phyloP scores from a whole-genome alignment of 2,888 invertebrate species.

The Zaprionus lineosus region DNA sequence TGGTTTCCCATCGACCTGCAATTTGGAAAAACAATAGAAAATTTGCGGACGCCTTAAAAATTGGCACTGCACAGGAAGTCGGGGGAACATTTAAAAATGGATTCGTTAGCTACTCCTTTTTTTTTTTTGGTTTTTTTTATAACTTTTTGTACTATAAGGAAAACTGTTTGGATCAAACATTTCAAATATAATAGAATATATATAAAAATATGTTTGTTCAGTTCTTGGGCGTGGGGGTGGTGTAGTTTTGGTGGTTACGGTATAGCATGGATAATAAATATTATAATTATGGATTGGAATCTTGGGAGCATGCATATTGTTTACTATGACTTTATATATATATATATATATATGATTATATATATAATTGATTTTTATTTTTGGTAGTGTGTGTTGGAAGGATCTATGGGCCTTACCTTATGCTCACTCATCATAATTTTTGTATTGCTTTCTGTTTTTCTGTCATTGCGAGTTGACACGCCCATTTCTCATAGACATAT shows the following conservation, averaged over 20 bases:
- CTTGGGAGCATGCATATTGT: conserved; percentile 56
- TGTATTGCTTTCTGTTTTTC: conserved; percentile 75
- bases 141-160: conserved; percentile 34
- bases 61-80: conserved; percentile 26
- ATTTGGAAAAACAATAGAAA: conserved; percentile 33
- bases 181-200: no score
- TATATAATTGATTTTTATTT: conserved; percentile 38
- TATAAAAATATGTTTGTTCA: no score
- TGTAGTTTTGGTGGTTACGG: neutral
- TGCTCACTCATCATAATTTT: conserved; percentile 82
- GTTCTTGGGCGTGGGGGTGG: no score
- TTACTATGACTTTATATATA: no score
- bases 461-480: conserved; percentile 64
- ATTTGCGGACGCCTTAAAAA: conserved; percentile 39
- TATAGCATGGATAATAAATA: conserved; percentile 3
- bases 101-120: no score
- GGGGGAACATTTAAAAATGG: conserved; percentile 34
- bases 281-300: conserved; percentile 35
- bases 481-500: conserved; percentile 43
- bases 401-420: conserved; percentile 81
- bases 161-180: conserved; percentile 57
- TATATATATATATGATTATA: no score
- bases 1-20: conserved; percentile 42
- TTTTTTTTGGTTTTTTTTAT: neutral
- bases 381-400: conserved; percentile 52